phyloP scores from a whole-genome alignment of 2,888 invertebrate species.

The Temnothorax rugatulus region DNA sequence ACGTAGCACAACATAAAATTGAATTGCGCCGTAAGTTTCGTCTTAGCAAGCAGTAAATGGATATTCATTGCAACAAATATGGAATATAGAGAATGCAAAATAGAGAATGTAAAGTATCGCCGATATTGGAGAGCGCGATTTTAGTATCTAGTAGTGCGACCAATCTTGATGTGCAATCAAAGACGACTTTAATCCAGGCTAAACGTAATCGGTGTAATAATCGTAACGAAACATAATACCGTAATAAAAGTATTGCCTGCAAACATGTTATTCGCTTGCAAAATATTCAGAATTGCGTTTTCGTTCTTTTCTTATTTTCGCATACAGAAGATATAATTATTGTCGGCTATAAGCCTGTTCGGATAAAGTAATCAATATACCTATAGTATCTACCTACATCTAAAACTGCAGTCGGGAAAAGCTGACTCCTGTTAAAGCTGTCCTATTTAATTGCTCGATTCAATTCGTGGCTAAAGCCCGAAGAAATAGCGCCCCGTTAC shows the following conservation, averaged over 20 bases:
- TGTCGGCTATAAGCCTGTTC: not conserved
- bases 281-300: not conserved
- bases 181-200: constrained; percentile 61
- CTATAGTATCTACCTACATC: not conserved
- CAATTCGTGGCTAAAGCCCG: constrained; percentile 52
- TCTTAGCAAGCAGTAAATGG: not conserved
- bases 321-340: not conserved
- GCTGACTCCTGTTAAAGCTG: constrained; percentile 5
- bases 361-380: not conserved
- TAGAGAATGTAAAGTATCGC: not conserved
- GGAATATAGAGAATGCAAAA: constrained; percentile 8
- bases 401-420: constrained; percentile 10
- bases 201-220: constrained; percentile 46
- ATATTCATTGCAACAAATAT: not conserved
- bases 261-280: not conserved
- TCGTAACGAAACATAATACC: constrained; percentile 26
- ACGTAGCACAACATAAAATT: constrained; percentile 13
- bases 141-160: constrained; percentile 23
- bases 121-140: not conserved
- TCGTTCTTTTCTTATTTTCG: not conserved
- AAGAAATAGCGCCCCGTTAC: constrained; percentile 71
- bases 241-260: not conserved
- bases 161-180: constrained; percentile 49
- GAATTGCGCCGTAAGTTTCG: constrained; percentile 20
- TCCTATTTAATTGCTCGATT: constrained; percentile 56